phyloP scores from a whole-genome alignment of 2,797 vertebrate genomes.

The Hirundo rustica region DNA sequence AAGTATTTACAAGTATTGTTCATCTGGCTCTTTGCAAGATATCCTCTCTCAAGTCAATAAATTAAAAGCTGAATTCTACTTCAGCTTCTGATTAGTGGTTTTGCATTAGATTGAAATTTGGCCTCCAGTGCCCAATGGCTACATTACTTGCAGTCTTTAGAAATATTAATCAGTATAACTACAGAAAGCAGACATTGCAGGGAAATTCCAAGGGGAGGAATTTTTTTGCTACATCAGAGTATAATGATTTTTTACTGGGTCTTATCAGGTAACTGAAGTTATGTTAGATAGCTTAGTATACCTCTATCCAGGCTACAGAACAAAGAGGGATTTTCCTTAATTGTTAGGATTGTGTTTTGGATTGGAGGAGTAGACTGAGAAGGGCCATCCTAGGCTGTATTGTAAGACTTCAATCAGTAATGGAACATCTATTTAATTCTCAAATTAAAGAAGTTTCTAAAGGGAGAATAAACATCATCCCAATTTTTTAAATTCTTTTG shows the following conservation, averaged over 20 bases:
- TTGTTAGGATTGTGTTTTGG: not conserved
- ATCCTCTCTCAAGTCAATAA: not conserved
- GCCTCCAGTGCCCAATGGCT: not conserved
- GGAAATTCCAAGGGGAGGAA: not conserved
- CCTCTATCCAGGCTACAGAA: not conserved
- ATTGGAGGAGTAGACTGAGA: not conserved
- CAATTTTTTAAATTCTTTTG: not conserved
- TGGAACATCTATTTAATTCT: not conserved
- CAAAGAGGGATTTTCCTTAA: not conserved
- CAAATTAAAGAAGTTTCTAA: not conserved
- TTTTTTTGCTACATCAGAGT: not conserved
- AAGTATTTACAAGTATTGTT: not conserved
- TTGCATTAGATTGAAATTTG: not conserved
- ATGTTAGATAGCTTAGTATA: not conserved
- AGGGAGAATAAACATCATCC: not conserved
- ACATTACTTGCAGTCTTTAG: not conserved
- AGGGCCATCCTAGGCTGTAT: not conserved
- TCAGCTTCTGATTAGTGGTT: not conserved
- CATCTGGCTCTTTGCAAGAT: not conserved
- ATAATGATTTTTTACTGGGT: not conserved
- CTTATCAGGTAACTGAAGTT: not conserved
- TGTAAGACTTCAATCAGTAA: not conserved
- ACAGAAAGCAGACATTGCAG: not conserved
- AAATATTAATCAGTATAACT: not conserved
- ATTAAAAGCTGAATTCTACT: not conserved